These are phyloP conservation scores for Elephas maximus DNA, from an alignment of 2,113 vertebrate species.

Conservation along the genomic window DNA sequence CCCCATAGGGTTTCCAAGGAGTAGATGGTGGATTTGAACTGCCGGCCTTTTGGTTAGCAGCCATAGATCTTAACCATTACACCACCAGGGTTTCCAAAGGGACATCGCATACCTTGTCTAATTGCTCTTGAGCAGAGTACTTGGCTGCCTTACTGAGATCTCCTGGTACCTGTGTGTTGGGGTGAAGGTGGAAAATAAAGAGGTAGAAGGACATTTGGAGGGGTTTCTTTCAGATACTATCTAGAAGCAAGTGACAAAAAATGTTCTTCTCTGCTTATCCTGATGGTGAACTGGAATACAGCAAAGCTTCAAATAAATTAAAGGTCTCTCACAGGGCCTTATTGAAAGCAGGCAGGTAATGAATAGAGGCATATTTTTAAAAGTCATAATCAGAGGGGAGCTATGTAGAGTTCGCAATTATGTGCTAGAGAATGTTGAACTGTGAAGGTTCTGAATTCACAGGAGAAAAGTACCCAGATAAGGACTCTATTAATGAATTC, in stretches of 20 bases:
- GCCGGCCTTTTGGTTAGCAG: too few species aligned
- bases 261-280: neutral
- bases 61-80: too few species aligned
- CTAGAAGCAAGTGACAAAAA: neutral
- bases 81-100: neutral
- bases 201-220: neutral
- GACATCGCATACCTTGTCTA: neutral
- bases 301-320: slow-evolving; percentile 53
- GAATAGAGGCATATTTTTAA: slow-evolving; percentile 67
- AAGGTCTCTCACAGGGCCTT: neutral
- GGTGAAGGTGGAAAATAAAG: neutral
- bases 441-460: slow-evolving; percentile 66
- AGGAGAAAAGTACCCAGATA: slow-evolving; percentile 78
- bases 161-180: neutral
- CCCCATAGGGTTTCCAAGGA: too few species aligned
- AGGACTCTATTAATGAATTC: slow-evolving; percentile 77
- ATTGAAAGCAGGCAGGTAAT: slow-evolving; percentile 40
- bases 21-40: too few species aligned
- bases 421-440: slow-evolving; percentile 71
- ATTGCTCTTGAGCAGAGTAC: neutral
- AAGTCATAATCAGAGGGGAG: slow-evolving; percentile 63
- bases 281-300: slow-evolving; percentile 16
- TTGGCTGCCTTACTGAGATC: neutral
- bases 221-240: neutral
- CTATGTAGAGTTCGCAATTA: slow-evolving; percentile 72